Evolutionary conservation across 2,888 invertebrate species (phyloP).

Genomic region (Eledone cirrhosa): DNA sequence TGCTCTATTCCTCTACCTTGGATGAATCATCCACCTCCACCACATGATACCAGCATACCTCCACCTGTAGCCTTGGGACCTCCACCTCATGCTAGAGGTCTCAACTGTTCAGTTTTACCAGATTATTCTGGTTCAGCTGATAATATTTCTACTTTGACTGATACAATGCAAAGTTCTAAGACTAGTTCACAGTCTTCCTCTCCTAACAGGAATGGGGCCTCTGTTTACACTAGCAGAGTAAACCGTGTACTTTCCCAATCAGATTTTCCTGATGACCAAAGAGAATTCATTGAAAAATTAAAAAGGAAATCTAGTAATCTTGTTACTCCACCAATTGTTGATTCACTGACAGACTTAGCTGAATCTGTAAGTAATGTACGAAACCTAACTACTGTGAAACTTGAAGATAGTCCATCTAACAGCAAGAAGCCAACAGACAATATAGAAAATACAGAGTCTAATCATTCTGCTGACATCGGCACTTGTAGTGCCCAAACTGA

Average conservation of each 20-base stretch:
- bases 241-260: slow-evolving; percentile 21
- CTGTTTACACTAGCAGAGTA: slow-evolving; percentile 8
- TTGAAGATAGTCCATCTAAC: background rate
- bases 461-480: background rate
- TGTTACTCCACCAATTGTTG: slow-evolving; percentile 38
- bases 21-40: slow-evolving; percentile 13
- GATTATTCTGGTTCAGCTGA: slow-evolving; percentile 9
- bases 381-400: slow-evolving; percentile 3
- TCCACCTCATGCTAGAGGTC: slow-evolving; percentile 10
- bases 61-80: slow-evolving; percentile 12
- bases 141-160: background rate
- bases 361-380: background rate
- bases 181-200: slow-evolving; percentile 8
- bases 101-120: slow-evolving; percentile 15
- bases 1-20: slow-evolving; percentile 14
- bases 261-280: slow-evolving; percentile 44
- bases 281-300: slow-evolving; percentile 58
- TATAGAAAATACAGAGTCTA: background rate
- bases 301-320: slow-evolving; percentile 47
- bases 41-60: slow-evolving; percentile 21
- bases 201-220: background rate
- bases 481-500: slow-evolving; percentile 2
- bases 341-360: slow-evolving; percentile 11
- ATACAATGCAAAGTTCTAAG: slow-evolving; percentile 5
- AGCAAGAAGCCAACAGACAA: background rate